These are phyloP conservation scores for Gymnosoma rotundatum DNA, from an alignment of 2,888 invertebrate species.

Conservation along the genomic window DNA sequence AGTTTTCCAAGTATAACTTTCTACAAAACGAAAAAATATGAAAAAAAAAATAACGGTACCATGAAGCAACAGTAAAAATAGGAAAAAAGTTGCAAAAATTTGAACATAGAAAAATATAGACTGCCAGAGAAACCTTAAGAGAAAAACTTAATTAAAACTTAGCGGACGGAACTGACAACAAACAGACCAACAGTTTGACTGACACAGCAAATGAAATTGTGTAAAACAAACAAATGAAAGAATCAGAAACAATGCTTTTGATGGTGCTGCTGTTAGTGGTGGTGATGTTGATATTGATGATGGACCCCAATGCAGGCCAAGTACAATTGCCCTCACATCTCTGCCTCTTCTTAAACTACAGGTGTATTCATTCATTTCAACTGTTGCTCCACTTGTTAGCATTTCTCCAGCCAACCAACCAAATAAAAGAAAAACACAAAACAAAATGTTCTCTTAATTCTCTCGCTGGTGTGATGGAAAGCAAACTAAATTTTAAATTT, in stretches of 20 bases:
- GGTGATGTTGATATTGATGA: conserved; percentile 13
- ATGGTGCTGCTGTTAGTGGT: neutral
- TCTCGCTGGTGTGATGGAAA: conserved; percentile 6
- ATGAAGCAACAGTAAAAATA: conserved; percentile 22
- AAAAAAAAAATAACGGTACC: conserved; percentile 27
- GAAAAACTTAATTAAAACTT: conserved; percentile 2
- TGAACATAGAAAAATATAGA: conserved; percentile 10
- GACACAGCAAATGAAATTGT: conserved; percentile 6
- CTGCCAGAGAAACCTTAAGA: neutral
- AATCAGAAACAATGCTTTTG: neutral
- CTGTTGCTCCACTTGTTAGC: conserved; percentile 81
- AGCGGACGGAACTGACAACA: neutral
- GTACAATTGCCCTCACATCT: conserved; percentile 44
- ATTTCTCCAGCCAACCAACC: conserved; percentile 67
- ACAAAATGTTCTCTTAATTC: neutral
- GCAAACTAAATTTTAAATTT: neutral
- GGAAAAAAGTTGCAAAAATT: conserved; percentile 21
- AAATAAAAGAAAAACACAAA: conserved; percentile 21
- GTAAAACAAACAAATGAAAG: neutral
- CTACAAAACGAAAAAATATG: conserved; percentile 4
- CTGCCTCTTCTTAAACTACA: conserved; percentile 17
- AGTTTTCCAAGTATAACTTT: neutral
- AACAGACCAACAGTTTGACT: conserved; percentile 4
- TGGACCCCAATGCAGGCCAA: conserved; percentile 55
- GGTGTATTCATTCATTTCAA: conserved; percentile 76